phyloP scores from a whole-genome alignment of 2,113 vertebrate genomes.

The Takifugu bimaculatus region DNA sequence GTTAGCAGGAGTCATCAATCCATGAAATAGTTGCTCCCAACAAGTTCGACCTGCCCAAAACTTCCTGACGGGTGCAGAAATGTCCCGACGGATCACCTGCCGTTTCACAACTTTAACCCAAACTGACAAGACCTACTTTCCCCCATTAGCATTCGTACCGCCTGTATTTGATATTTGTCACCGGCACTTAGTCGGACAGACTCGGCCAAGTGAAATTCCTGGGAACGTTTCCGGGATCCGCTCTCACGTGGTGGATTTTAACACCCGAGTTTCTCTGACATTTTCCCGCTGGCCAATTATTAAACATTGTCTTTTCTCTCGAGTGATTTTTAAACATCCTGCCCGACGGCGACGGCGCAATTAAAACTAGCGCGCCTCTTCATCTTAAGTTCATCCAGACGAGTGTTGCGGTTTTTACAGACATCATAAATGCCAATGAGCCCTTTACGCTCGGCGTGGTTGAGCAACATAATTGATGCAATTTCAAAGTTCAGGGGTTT shows the following conservation, averaged over 20 bases:
- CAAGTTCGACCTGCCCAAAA: no score
- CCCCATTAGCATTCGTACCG: no score
- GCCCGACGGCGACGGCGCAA: constrained; percentile 10
- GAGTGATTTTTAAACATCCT: constrained; percentile 25
- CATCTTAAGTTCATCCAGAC: constrained; percentile 9
- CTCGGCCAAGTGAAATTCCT: background rate
- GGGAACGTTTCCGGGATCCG: background rate
- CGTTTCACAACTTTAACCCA: no score
- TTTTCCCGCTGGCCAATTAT: constrained; percentile 27
- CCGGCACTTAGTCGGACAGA: constrained; percentile 12
- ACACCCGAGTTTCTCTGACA: constrained; percentile 28
- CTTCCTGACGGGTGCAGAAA: no score
- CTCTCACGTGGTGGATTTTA: background rate
- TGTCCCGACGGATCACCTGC: no score
- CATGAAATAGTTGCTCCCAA: no score
- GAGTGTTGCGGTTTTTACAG: constrained; percentile 9
- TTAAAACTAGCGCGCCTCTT: constrained; percentile 18
- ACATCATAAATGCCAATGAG: constrained; percentile 28
- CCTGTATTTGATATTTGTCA: no score
- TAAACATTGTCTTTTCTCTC: constrained; percentile 34
- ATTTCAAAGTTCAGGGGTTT: constrained; percentile 19
- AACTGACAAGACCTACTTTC: no score
- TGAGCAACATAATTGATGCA: constrained; percentile 25
- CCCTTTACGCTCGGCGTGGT: constrained; percentile 15
- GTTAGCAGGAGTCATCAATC: no score